These are phyloP conservation scores for Colossoma macropomum DNA, from an alignment of 2,113 vertebrate species.

Conservation along the genomic window DNA sequence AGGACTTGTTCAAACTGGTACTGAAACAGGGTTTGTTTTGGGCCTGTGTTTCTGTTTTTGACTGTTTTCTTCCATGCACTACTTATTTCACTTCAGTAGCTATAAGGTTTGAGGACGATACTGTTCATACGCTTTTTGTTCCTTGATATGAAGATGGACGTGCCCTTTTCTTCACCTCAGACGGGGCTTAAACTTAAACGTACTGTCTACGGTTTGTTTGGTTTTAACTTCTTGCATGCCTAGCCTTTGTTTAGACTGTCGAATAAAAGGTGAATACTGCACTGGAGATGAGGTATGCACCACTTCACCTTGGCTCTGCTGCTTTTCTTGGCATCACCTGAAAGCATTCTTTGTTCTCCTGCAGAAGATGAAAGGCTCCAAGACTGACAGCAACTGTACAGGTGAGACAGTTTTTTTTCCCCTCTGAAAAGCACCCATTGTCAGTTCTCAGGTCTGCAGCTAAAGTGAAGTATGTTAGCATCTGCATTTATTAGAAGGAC, in stretches of 20 bases:
- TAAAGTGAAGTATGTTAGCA: background rate
- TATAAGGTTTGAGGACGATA: background rate
- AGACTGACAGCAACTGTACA: conserved; percentile 45
- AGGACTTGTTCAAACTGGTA: too few species aligned
- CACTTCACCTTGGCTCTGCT: conserved; percentile 44
- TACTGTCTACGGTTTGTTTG: conserved; percentile 21
- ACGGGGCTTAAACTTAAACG: background rate
- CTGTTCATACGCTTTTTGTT: background rate
- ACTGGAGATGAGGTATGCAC: conserved; percentile 43
- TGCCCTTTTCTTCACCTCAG: background rate
- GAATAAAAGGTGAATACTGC: conserved; percentile 42
- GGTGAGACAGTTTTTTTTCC: conserved; percentile 42
- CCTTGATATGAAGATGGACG: background rate
- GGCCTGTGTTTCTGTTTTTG: too few species aligned
- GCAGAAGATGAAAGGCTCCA: conserved; percentile 44
- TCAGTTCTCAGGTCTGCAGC: background rate
- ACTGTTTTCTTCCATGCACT: too few species aligned
- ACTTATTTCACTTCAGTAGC: too few species aligned
- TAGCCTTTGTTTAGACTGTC: conserved; percentile 22
- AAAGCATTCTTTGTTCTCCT: conserved; percentile 53
- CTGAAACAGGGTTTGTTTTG: too few species aligned
- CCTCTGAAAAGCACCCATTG: background rate
- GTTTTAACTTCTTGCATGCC: conserved; percentile 26
- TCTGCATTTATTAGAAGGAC: background rate
- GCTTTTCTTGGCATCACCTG: conserved; percentile 53